Conservation (phyloP, 2,797 vertebrate species). For the Bovichtus variegatus region DNA sequence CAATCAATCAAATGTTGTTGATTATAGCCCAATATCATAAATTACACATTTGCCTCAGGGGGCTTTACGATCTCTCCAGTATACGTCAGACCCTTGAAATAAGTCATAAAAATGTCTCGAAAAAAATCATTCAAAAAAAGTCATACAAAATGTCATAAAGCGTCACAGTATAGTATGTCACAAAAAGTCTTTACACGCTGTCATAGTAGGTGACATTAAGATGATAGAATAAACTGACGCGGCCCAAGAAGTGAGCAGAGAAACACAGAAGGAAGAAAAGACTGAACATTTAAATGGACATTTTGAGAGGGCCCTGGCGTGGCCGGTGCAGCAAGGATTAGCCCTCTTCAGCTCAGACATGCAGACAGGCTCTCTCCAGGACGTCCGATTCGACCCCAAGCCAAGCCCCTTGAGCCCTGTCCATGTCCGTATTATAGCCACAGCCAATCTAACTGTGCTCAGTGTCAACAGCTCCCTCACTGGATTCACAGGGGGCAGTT, state of each 20-base stretch:
- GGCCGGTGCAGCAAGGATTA: conserved; percentile 54
- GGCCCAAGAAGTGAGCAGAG: background rate
- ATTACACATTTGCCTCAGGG: too few species aligned
- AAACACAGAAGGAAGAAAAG: background rate
- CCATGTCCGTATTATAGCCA: conserved; percentile 55
- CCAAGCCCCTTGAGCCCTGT: conserved; percentile 45
- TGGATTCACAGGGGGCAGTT: conserved; percentile 61
- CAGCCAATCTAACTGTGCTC: conserved; percentile 69
- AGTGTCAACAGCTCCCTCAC: conserved; percentile 66
- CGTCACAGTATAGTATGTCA: too few species aligned
- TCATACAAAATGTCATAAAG: too few species aligned
- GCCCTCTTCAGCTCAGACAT: conserved; percentile 53
- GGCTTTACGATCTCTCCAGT: too few species aligned
- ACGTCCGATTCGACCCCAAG: conserved; percentile 52
- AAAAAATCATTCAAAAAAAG: too few species aligned
- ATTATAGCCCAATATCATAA: too few species aligned
- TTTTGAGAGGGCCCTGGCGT: conserved; percentile 5
- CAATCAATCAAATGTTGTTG: too few species aligned
- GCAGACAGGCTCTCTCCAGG: conserved; percentile 55
- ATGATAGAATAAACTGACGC: background rate
- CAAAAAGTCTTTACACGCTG: too few species aligned
- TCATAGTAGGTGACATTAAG: background rate
- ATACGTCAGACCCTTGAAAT: too few species aligned
- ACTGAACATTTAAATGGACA: background rate
- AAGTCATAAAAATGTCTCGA: too few species aligned